Conservation (phyloP, 2,888 invertebrate species). For the Ceratothoa steindachneri region DNA sequence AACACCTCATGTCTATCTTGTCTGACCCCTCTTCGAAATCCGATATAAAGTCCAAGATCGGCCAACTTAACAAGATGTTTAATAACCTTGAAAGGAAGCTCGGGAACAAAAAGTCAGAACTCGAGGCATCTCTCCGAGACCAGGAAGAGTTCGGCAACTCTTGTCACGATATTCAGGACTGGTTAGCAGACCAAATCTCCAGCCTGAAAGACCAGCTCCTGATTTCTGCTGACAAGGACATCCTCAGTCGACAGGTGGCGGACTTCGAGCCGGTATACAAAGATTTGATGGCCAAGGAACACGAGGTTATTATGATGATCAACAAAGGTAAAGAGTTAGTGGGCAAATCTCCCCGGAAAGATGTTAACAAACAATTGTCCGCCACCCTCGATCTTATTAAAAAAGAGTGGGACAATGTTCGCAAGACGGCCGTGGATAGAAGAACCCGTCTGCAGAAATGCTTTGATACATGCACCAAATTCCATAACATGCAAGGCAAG, state of each 20-base stretch:
- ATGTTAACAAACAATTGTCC: slow-evolving; percentile 63
- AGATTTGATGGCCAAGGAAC: slow-evolving; percentile 81
- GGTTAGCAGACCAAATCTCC: slow-evolving; percentile 77
- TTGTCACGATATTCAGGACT: slow-evolving; percentile 81
- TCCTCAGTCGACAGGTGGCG: slow-evolving; percentile 79
- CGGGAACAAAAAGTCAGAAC: slow-evolving; percentile 82
- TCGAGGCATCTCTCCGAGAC: slow-evolving; percentile 76
- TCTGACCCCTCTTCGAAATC: slow-evolving; percentile 85
- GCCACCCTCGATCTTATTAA: slow-evolving; percentile 83
- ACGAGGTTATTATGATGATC: slow-evolving; percentile 87
- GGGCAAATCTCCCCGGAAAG: slow-evolving; percentile 54
- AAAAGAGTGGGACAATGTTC: slow-evolving; percentile 84
- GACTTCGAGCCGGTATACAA: slow-evolving; percentile 78
- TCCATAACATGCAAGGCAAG: slow-evolving; percentile 74
- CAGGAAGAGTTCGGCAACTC: slow-evolving; percentile 85
- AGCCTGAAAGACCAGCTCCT: slow-evolving; percentile 70
- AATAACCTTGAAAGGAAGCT: slow-evolving; percentile 82
- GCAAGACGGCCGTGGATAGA: slow-evolving; percentile 79
- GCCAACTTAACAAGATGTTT: slow-evolving; percentile 80
- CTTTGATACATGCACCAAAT: slow-evolving; percentile 87
- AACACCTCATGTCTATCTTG: slow-evolving; percentile 73
- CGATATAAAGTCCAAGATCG: slow-evolving; percentile 83
- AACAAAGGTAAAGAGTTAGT: slow-evolving; percentile 79
- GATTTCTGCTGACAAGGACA: slow-evolving; percentile 79
- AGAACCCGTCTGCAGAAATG: slow-evolving; percentile 82